Base-by-base conservation (phyloP, 2,888 invertebrate species). In the Quadroppia sp. region DNA sequence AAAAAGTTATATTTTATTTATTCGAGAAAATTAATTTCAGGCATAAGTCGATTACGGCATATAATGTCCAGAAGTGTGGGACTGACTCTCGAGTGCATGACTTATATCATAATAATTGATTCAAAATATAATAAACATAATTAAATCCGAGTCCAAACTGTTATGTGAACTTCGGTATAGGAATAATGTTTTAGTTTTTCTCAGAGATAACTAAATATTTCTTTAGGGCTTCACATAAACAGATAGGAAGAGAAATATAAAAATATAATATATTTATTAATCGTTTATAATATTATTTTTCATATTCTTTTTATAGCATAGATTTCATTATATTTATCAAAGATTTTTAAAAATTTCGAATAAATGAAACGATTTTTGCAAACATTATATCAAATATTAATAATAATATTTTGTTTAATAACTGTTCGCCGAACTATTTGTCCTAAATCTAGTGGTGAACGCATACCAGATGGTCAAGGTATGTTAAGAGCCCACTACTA, bases 381-480 rank as follows among this genome's bases (percentile, higher is more conserved):
- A 20, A 56, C 30, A 56, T 56, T 56, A 56, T 23, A 20, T 30
- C 23, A 36, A 48, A 53, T 64, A 20, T n/a, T 64, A 20, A 36
- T 40, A 7, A 15, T 69, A 42, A 25, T 69, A 40, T 23, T 69
- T 69, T 28, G 45, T 40, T 23, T 69, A 11, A n/a, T 23, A 40
- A 25, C 25, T 15, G 20, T 15, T 36, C 45, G 40, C 20, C 69
- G 45, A 69, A 30, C 61, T 15, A 20, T 36, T 36, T 69, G 69
- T 42, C 69, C 69, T 42, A 15, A 40, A 40, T 69, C 40, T 69
- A 25, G 45, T 25, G 42, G 45, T 11, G 45, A 45, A 45, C 45
- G 69, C 69, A 42, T n/a, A 45, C 42, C 17, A 25, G 69, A 28
- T 69, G 42, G 25, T 69, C 42, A 69, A 69, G 69, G 69, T 69